Percentiles rank a stretch among this genome's conserved stretches.
Conservation (phyloP, 2,113 vertebrate genomes). For the Tylochromis polylepis region DNA sequence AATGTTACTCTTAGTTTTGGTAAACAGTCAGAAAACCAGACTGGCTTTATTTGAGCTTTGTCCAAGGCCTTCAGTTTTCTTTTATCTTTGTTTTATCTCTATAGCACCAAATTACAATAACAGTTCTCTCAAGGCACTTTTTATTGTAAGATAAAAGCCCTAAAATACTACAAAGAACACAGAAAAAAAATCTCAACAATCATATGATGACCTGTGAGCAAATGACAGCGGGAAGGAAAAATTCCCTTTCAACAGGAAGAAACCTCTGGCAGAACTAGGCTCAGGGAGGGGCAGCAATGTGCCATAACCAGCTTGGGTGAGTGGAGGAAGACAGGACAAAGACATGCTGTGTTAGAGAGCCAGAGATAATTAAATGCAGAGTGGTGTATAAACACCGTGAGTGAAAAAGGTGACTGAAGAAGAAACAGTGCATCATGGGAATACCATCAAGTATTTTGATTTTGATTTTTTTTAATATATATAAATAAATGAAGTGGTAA, state of each 20-base stretch:
- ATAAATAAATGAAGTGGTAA: not conserved
- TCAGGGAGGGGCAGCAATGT: not conserved
- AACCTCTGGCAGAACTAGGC: not conserved
- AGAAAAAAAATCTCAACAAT: not conserved
- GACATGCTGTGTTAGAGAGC: not conserved
- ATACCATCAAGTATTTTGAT: not conserved
- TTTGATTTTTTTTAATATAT: not conserved
- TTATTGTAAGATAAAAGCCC: not conserved
- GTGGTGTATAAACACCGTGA: not conserved
- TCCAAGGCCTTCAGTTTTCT: not conserved
- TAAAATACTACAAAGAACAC: not conserved
- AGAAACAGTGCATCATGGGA: not conserved
- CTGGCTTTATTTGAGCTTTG: not conserved
- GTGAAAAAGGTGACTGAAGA: not conserved
- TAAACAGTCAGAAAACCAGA: constrained; percentile 1
- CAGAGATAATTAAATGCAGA: not conserved
- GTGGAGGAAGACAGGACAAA: not conserved
- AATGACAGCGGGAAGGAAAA: not conserved
- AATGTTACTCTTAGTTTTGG: not conserved
- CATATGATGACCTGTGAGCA: not conserved
- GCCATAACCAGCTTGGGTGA: not conserved
- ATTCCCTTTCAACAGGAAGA: not conserved
- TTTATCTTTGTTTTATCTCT: not conserved
- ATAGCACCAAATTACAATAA: not conserved
- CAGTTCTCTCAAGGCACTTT: not conserved